A percentile compares a stretch with the other conserved stretches of the same genome.
These are phyloP conservation scores for Caloenas nicobarica DNA, from an alignment of 2,113 vertebrate genomes.

Conservation along the genomic window DNA sequence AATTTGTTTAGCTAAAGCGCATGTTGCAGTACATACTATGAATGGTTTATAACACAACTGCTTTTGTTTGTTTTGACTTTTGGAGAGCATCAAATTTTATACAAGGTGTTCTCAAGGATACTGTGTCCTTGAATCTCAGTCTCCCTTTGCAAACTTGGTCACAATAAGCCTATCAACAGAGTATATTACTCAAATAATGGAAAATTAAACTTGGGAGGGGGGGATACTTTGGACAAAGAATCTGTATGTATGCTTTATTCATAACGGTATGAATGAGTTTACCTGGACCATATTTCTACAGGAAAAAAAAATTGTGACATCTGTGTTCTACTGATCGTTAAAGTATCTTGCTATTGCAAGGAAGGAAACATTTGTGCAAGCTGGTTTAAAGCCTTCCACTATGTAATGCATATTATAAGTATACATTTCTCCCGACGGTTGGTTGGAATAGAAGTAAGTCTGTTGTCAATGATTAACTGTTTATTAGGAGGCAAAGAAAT, in stretches of 20 bases:
- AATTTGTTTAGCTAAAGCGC: slow-evolving; percentile 46
- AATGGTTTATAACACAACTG: not conserved
- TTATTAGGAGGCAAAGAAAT: not conserved
- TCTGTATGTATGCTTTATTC: slow-evolving; percentile 18
- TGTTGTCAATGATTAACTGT: not conserved
- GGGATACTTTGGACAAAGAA: not conserved
- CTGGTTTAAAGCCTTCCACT: not conserved
- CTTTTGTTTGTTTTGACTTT: not conserved
- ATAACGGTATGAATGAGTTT: not conserved
- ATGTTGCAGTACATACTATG: slow-evolving; percentile 44
- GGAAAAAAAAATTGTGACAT: not conserved
- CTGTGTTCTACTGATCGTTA: not conserved
- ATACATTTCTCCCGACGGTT: not conserved
- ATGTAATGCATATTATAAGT: not conserved
- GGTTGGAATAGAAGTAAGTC: not conserved
- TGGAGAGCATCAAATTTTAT: slow-evolving; percentile 42
- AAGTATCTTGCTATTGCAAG: not conserved
- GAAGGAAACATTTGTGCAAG: not conserved
- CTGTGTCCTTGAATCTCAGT: slow-evolving; percentile 28
- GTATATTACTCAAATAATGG: slow-evolving; percentile 44
- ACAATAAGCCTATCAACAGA: slow-evolving; percentile 31
- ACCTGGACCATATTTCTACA: not conserved
- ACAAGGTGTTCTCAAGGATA: slow-evolving; percentile 14
- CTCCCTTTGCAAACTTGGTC: slow-evolving; percentile 26
- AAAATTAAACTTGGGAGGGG: slow-evolving; percentile 42